Base-by-base conservation (phyloP, 2,888 invertebrate genomes). In the Anarsia innoxiella region DNA sequence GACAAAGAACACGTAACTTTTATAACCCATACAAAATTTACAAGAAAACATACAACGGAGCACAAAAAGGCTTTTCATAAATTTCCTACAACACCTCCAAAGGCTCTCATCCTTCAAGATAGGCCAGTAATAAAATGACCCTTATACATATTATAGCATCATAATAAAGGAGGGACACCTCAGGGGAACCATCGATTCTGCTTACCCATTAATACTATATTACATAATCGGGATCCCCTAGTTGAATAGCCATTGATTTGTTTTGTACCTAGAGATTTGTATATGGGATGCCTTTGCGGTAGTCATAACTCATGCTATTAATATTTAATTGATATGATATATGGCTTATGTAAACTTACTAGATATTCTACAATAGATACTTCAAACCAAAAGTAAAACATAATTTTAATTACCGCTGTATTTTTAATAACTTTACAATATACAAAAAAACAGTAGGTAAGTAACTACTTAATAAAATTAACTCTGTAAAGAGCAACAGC, bases 171-270 rank as follows among this genome's bases (percentile, higher is more conserved):
- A 56, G 59, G 66, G 63, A 58, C 56, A 61, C 60, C 78, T 72
- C 76, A 27, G 35, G 77, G 74, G 82, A 68, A 48, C 60, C 76
- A 78, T 82, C 71, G 67, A 71, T 78, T 70, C 68, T 69, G 60
- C 59, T 73, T 69, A 69, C 44, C 63, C 62, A 74, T 79, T 76
- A 78, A 79, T 78, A 77, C 53, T 68, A 53, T 60, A 74, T 65
- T 59, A 66, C 53, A 56, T 53, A 59, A 63, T 57, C 57, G 53
- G 50, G 49, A 42, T 12, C 23, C 52, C 49, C 50, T 47, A 46
- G 42, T 33, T 44, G 41, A 42, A 53, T 49, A 39, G 41, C 32
- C 40, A 26, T 43, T 47, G 42, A 49, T 49, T 56, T 45, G 41
- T 42, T 46, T 44, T 42, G 45, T 44, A 27, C 31, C 41, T 38